phyloP scores from a whole-genome alignment of 2,888 invertebrate genomes.

The Oscheius myriophilus region DNA sequence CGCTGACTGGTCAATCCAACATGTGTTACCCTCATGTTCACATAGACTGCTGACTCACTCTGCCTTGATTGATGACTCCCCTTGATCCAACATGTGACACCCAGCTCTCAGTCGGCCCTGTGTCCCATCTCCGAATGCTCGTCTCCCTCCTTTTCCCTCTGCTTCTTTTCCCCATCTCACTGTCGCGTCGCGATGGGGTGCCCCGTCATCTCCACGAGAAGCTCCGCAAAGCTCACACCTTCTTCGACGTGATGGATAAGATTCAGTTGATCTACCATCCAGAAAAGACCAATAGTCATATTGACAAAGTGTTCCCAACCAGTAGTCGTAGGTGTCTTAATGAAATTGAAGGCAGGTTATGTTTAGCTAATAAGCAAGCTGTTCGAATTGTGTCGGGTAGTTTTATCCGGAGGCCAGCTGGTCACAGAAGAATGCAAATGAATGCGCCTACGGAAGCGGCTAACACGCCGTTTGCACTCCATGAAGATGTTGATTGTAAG shows the following conservation, averaged over 20 bases:
- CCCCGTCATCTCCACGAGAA: conserved; percentile 29
- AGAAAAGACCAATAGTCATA: conserved; percentile 37
- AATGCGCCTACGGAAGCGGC: not conserved
- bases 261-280: conserved; percentile 45
- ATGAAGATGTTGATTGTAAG: conserved; percentile 23
- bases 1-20: too few relatives aligned
- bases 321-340: conserved; percentile 15
- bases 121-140: too few relatives aligned
- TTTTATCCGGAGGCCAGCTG: not conserved
- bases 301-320: conserved; percentile 30
- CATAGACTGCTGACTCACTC: too few relatives aligned
- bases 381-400: conserved; percentile 14
- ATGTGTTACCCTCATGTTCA: too few relatives aligned
- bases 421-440: not conserved
- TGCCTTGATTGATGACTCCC: too few relatives aligned
- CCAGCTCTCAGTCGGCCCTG: too few relatives aligned
- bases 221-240: conserved; percentile 36
- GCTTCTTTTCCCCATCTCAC: not conserved
- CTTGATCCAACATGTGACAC: too few relatives aligned
- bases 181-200: conserved; percentile 1
- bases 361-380: conserved; percentile 9
- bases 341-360: not conserved
- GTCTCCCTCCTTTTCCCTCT: not conserved
- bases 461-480: not conserved
- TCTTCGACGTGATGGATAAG: conserved; percentile 32